Evolutionary conservation across 2,888 invertebrate genomes (phyloP), one percentile per base, ranked within the genome.

Genomic region (Venusia cambrica): DNA sequence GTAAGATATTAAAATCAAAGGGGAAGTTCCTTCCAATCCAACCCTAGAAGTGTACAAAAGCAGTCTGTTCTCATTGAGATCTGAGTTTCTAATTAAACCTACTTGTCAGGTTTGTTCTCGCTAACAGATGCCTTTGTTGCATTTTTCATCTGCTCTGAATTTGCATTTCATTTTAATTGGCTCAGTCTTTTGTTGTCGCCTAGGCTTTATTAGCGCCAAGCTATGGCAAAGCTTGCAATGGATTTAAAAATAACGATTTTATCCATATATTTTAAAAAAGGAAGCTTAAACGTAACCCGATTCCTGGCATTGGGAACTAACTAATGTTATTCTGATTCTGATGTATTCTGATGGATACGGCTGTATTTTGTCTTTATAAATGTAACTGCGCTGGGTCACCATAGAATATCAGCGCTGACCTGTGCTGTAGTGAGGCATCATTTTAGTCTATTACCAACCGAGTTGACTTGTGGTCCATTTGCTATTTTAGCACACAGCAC

Each of bases 41-140:
- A n/a, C n/a, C n/a, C n/a, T n/a, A n/a, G n/a, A n/a, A n/a, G n/a
- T n/a, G 1, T 8, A 34, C 32, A 40, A 32, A 19, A 33, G 37
- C 28, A 34, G 30, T 41, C 32, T 43, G 40, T 46, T 49, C 44
- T 44, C 47, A 51, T 46, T 45, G 28, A 47, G 45, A 27, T 17
- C 39, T 28, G 14, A 34, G 25, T 32, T 45, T 42, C 50, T 62
- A 62, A 62, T 62, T 62, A 62, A 57, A 58, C 39, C 51, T 46
- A 51, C 50, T 60, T 47, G 48, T 38, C 41, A 48, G 48, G 43
- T 52, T 51, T 50, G 45, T 51, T 52, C 46, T 48, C 42, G 16
- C 38, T 10, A 45, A 43, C 35, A 11, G 30, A 36, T 26, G 37
- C 48, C 47, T 57, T 54, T 57, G 51, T 55, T 58, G 48, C 47